Conservation (phyloP, 2,113 vertebrate species). For the Aplodontia rufa region DNA sequence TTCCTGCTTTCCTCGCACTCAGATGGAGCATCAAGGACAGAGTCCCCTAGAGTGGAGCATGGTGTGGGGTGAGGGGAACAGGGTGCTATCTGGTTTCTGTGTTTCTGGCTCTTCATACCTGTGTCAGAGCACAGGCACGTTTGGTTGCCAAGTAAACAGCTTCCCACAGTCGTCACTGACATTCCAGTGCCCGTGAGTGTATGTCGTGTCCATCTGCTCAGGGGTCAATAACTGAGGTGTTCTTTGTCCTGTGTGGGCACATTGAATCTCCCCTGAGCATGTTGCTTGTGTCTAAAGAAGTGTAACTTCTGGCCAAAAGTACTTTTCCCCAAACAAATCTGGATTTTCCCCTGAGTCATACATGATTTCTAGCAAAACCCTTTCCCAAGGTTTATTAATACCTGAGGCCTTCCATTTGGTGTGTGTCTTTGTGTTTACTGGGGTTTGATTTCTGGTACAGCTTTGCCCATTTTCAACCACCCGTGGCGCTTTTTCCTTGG, state of each 20-base stretch:
- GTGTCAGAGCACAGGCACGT: not conserved
- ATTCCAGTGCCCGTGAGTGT: not conserved
- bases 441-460: not conserved
- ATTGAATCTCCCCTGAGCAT: not conserved
- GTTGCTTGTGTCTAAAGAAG: not conserved
- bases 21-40: not conserved
- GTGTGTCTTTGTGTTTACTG: not conserved
- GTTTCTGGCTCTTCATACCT: not conserved
- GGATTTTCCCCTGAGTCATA: not conserved
- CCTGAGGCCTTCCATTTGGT: not conserved
- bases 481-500: not conserved
- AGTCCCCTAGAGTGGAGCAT: not conserved
- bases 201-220: not conserved
- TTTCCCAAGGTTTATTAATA: not conserved
- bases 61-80: accelerated
- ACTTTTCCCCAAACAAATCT: not conserved
- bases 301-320: not conserved
- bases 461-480: not conserved
- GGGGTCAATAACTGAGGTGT: not conserved
- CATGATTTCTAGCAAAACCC: not conserved
- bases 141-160: not conserved
- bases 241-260: not conserved
- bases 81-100: not conserved
- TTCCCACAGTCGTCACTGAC: not conserved
- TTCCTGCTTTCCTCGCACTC: not conserved